Percentiles rank a stretch among this genome's conserved stretches.
Conservation (phyloP, 2,797 vertebrate species). For the Myotis planiceps region DNA sequence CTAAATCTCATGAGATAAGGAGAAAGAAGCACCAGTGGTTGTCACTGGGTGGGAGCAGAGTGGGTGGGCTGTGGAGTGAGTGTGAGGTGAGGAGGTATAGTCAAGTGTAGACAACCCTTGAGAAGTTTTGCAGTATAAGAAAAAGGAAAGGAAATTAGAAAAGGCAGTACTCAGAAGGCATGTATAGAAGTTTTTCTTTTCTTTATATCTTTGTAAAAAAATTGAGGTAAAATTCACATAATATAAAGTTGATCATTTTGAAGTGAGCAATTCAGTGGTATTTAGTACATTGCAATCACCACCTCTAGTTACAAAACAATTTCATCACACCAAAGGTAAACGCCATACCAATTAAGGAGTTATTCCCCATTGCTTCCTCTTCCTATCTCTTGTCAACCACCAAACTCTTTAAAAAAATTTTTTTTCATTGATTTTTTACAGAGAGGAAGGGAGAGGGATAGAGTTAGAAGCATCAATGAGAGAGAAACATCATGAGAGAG, state of each 20-base stretch:
- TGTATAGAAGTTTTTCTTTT: background rate
- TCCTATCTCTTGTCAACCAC: background rate
- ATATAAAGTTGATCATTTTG: constrained; percentile 24
- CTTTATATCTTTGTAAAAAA: background rate
- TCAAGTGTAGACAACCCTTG: background rate
- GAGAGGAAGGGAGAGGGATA: too few species aligned
- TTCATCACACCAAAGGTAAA: background rate
- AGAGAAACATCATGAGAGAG: too few species aligned
- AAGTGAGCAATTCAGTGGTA: background rate
- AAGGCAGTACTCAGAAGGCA: background rate
- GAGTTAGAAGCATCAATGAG: too few species aligned
- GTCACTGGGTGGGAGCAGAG: background rate
- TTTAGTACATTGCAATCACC: background rate
- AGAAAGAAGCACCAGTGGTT: background rate
- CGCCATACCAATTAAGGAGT: background rate
- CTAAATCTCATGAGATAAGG: background rate
- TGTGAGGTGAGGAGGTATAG: background rate
- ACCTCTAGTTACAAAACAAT: background rate
- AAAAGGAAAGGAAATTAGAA: background rate
- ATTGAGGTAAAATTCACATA: background rate
- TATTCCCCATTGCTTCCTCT: background rate
- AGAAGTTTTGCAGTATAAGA: background rate
- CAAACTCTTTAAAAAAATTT: background rate
- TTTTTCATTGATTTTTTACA: too few species aligned
- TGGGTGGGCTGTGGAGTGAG: background rate